Evolutionary conservation across 2,888 invertebrate species (phyloP), one percentile per base, ranked within the genome.

Genomic region (Alentia gelatinosa): DNA sequence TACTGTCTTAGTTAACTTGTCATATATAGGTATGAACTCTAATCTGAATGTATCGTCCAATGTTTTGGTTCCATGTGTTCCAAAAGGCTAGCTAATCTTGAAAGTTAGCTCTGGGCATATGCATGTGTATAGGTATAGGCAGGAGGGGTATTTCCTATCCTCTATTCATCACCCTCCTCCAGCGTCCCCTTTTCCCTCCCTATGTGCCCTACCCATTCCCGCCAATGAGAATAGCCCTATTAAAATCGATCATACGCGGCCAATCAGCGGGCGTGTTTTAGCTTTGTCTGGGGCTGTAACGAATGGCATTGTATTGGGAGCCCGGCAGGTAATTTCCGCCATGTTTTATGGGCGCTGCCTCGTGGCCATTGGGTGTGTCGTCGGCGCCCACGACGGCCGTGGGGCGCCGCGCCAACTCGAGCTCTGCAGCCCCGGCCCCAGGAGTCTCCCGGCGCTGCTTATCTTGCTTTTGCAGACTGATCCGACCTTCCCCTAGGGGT

Each of bases 221-320:
- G 26, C 68, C 68, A 68, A 68, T 68, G 26, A 26, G 33, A 68
- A 68, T 26, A 30, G 4, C 30, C 4, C 68, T 68, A 68, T 68
- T 68, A 68, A 68, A 68, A 30, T 68, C 68, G 68, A 68, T 68
- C 68, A 68, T 68, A 68, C 30, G 68, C 33, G 26, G 68, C 68
- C 68, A 68, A 68, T 68, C 68, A 68, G 68, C 68, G 68, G 23
- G 68, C 30, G 30, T 68, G 68, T 68, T 68, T 33, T 68, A 30
- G 68, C 68, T 68, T 68, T 68, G 68, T 68, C 68, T 68, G 68
- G 68, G 68, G 30, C 30, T 3, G 68, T 68, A 68, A 68, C 68
- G 68, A 68, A 68, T 68, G 68, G 68, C 68, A 68, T 68, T 68
- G 68, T 68, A 68, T 68, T 68, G 4, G 3, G n/a, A 26, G 68